Conservation (phyloP, 2,113 vertebrate genomes). For the Cathartes aura region DNA sequence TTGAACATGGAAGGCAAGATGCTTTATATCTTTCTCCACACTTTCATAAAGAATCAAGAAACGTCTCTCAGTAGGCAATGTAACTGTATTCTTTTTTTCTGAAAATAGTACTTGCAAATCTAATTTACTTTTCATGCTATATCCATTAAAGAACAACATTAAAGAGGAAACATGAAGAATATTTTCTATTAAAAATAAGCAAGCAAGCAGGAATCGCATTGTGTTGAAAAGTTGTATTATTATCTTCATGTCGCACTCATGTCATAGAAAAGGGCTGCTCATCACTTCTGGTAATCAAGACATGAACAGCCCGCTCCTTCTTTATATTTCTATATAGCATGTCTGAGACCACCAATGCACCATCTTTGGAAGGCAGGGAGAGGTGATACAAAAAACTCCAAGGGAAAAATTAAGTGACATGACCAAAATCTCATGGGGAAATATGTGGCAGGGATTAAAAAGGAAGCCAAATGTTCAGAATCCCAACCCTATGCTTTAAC, state of each 20-base stretch:
- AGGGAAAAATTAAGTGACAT: background rate
- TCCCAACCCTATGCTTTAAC: background rate
- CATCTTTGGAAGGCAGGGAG: background rate
- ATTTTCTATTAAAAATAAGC: background rate
- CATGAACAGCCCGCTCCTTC: background rate
- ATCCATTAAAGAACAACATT: background rate
- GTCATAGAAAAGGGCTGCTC: background rate
- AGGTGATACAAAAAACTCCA: background rate
- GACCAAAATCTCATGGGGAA: background rate
- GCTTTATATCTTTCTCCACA: background rate
- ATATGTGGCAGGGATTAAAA: background rate
- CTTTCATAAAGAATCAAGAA: background rate
- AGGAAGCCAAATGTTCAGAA: constrained; percentile 13
- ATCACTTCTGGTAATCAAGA: background rate
- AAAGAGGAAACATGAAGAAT: background rate
- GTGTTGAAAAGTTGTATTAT: background rate
- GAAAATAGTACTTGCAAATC: background rate
- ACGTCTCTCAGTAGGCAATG: background rate
- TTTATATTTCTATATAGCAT: background rate
- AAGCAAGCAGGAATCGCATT: background rate
- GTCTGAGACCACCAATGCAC: background rate
- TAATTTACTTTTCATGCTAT: background rate
- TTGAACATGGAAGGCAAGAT: background rate
- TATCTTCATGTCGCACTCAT: background rate
- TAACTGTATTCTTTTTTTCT: background rate